Evolutionary conservation across 2,113 vertebrate species (phyloP), one percentile per base, ranked within the genome.

Genomic region (Microcebus griseorufus): DNA sequence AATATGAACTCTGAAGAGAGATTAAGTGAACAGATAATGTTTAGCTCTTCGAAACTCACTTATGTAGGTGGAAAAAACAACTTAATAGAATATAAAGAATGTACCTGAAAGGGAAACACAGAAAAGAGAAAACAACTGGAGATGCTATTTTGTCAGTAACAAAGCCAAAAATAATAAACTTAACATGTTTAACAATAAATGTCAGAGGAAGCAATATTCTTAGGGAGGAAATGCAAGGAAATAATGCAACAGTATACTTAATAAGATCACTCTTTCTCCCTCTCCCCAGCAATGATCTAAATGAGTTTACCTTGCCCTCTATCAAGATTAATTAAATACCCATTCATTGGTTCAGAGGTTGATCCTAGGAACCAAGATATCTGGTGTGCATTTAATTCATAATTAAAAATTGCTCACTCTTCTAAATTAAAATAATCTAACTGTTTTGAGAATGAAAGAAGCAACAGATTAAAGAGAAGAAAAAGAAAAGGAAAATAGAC

Each of bases 31-130:
- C 14, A 89, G 70, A 92, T 88, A 94, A 75, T 81, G 0, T 89
- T 97, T 91, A 25, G 4, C 85, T 96, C 92, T 58, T 87, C 73
- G 48, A 86, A 95, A 91, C n/a, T 85, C 48, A 88, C 37, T 55
- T 64, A 72, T 2, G 4, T 92, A 58, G 78, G 69, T 92, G 18
- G 69, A 23, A n/a, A 96, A 29, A 96, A 73, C 13, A 90, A 88
- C 14, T 67, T 51, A 93, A 75, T 42, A 90, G 70, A 85, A 88
- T 78, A 97, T 85, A 88, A 93, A 93, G 76, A 84, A 86, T 67
- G 55, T 75, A 95, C 51, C 37, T 64, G 60, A 96, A 94, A 82
- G 39, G 25, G 64, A 95, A 80, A 53, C 11, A 69, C 22, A 75
- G 17, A 84, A 48, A 11, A 60, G n/a, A 10, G 14, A 88, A 96